A percentile compares a stretch with the other conserved stretches of the same genome.
Evolutionary conservation across 2,888 invertebrate species (phyloP).

Genomic region (Scaptomyza flava): DNA sequence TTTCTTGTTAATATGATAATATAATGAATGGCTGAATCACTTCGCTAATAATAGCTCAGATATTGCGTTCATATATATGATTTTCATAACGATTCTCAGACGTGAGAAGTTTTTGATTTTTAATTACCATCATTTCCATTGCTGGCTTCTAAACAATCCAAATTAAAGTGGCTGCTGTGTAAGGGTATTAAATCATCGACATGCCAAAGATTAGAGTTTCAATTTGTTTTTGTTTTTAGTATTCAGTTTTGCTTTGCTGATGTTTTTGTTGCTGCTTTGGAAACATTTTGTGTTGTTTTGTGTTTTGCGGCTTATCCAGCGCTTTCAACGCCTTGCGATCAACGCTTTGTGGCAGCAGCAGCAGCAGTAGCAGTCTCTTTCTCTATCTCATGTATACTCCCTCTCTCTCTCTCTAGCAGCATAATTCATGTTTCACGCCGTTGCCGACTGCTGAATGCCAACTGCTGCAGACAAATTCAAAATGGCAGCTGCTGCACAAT

Average conservation of each 20-base stretch:
- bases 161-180: neutral
- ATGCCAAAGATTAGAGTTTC: neutral
- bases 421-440: constrained; percentile 79
- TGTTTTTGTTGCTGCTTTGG: constrained; percentile 27
- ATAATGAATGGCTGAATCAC: too few relatives aligned
- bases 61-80: too few relatives aligned
- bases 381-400: constrained; percentile 1
- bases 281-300: constrained; percentile 76
- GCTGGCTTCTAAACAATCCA: too few relatives aligned
- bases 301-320: constrained; percentile 74
- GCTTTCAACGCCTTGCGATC: constrained; percentile 75
- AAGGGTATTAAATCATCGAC: neutral
- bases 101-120: too few relatives aligned
- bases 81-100: too few relatives aligned
- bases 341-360: constrained; percentile 40
- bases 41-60: too few relatives aligned
- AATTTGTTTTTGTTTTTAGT: constrained; percentile 17
- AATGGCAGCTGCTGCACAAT: constrained; percentile 64
- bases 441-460: constrained; percentile 22
- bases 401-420: constrained; percentile 30
- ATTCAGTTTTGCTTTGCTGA: constrained; percentile 14
- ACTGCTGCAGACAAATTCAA: constrained; percentile 54
- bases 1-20: too few relatives aligned
- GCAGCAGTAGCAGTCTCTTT: constrained; percentile 20
- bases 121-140: too few relatives aligned